Evolutionary conservation across 2,797 vertebrate genomes (phyloP).

Genomic region (Lagothrix lagotricha): DNA sequence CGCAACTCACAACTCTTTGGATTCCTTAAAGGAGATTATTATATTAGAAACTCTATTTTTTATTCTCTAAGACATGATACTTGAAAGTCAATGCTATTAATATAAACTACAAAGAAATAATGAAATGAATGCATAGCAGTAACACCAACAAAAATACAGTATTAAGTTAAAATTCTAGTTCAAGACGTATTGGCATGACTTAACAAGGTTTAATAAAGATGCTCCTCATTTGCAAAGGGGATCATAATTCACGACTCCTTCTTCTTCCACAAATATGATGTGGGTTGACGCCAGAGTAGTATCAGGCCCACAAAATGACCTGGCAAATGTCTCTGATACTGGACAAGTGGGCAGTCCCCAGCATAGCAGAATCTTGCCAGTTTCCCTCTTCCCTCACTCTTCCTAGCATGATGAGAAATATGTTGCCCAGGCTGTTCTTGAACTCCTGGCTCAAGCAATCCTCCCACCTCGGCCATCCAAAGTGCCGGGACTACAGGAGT

Average conservation of each 20-base stretch:
- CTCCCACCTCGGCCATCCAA: not conserved
- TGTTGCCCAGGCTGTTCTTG: not conserved
- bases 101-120: not conserved
- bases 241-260: not conserved
- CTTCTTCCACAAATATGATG: not conserved
- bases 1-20: not conserved
- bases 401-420: not conserved
- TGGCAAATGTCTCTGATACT: not conserved
- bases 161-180: not conserved
- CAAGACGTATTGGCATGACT: not conserved
- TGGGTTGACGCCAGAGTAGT: not conserved
- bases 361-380: not conserved
- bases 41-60: not conserved
- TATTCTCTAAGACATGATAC: not conserved
- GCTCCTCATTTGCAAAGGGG: not conserved
- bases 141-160: not conserved
- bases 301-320: not conserved
- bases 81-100: not conserved
- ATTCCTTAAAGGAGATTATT: constrained; percentile 1
- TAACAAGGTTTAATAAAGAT: not conserved
- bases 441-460: not conserved
- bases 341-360: not conserved
- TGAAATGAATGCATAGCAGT: not conserved
- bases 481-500: not conserved
- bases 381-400: not conserved